Conservation (phyloP, 2,797 vertebrate genomes). For the Helicolenus hilgendorfi region DNA sequence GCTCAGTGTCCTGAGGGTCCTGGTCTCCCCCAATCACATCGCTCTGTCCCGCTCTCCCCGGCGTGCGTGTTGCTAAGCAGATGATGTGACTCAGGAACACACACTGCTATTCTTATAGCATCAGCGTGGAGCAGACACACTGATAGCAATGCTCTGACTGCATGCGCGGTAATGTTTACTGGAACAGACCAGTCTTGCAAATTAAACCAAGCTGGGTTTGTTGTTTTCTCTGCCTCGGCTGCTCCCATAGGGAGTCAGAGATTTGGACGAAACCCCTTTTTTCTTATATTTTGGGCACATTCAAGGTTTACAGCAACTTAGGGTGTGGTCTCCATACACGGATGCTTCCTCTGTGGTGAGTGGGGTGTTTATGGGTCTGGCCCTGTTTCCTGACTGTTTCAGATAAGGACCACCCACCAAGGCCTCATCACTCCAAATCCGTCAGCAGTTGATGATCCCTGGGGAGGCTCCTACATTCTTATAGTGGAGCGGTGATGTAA, state of each 20-base stretch:
- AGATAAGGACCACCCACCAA: conserved; percentile 88
- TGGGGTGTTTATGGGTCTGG: conserved; percentile 83
- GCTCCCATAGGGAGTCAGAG: conserved; percentile 39
- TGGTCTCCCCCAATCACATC: conserved; percentile 85
- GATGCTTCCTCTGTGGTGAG: conserved; percentile 82
- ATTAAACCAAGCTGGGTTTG: conserved; percentile 65
- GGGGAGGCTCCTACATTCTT: conserved; percentile 64
- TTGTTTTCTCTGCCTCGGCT: conserved; percentile 39
- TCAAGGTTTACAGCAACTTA: conserved; percentile 61
- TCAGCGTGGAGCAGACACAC: conserved; percentile 60
- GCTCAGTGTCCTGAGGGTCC: conserved; percentile 80
- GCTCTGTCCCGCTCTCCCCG: conserved; percentile 70
- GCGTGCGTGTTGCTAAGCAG: conserved; percentile 88
- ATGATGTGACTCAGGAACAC: conserved; percentile 86
- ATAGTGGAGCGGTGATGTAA: conserved; percentile 69
- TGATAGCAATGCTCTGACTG: conserved; percentile 62
- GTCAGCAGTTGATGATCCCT: conserved; percentile 78
- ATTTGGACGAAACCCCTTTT: conserved; percentile 21
- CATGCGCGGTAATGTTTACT: conserved; percentile 61
- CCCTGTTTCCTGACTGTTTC: conserved; percentile 79
- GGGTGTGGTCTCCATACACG: conserved; percentile 77
- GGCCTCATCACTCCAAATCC: conserved; percentile 79
- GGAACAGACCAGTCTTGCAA: conserved; percentile 67
- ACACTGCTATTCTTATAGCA: conserved; percentile 60
- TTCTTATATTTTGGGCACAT: conserved; percentile 43